phyloP scores from a whole-genome alignment of 2,797 vertebrate genomes.

The Takifugu rubripes region DNA sequence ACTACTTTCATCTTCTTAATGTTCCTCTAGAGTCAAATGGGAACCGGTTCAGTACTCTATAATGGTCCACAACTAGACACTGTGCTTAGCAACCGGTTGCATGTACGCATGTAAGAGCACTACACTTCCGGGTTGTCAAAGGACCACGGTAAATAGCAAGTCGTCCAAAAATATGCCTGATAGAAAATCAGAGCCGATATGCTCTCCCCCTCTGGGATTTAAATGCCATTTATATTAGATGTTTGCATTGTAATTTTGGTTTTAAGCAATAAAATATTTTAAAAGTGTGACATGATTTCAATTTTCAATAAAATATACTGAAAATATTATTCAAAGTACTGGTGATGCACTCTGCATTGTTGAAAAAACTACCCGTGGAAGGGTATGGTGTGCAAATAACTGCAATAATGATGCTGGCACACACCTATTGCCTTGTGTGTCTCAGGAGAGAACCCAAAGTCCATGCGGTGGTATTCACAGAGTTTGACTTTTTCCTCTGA shows the following conservation, averaged over 20 bases:
- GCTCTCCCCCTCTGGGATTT: no score
- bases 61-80: neutral
- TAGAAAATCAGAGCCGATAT: neutral
- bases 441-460: conserved; percentile 58
- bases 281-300: no score
- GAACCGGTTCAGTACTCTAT: neutral
- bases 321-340: no score
- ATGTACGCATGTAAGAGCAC: conserved; percentile 55
- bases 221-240: no score
- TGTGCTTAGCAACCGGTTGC: conserved; percentile 33
- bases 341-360: no score
- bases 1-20: conserved; percentile 75
- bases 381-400: neutral
- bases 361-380: neutral
- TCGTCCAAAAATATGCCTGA: conserved; percentile 55
- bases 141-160: conserved; percentile 35
- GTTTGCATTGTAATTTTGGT: no score
- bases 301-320: no score
- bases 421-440: conserved; percentile 44
- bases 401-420: conserved; percentile 28
- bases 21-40: neutral
- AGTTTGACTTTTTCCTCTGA: conserved; percentile 72
- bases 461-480: conserved; percentile 69
- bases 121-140: conserved; percentile 54
- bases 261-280: no score